A percentile compares a stretch with the other conserved stretches of the same genome.
phyloP scores from a whole-genome alignment of 2,113 vertebrate species.

The Podocnemis expansa region DNA sequence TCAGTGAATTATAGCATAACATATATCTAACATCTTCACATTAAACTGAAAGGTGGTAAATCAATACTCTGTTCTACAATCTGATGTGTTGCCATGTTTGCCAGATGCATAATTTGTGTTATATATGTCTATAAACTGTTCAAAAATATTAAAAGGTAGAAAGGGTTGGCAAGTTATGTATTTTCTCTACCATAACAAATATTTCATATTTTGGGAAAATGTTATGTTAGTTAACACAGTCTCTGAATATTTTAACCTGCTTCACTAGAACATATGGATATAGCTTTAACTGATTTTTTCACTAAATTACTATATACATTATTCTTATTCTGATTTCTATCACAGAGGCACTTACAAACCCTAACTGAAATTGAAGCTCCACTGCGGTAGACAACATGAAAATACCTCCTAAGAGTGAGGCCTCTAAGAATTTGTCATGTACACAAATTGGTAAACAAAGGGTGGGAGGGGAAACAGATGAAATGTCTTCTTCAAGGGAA shows the following conservation, averaged over 20 bases:
- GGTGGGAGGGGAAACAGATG: background rate
- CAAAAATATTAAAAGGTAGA: background rate
- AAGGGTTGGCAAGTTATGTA: background rate
- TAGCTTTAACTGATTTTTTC: background rate
- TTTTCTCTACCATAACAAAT: background rate
- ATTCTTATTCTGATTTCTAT: background rate
- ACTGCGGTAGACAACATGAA: background rate
- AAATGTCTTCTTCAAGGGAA: background rate
- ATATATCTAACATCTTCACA: background rate
- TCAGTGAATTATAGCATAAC: background rate
- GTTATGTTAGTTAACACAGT: background rate
- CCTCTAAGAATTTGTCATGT: background rate
- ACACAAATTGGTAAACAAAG: background rate
- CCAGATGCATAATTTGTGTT: background rate
- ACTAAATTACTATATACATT: background rate
- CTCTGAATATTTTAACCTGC: background rate
- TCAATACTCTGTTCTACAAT: background rate
- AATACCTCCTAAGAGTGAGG: background rate
- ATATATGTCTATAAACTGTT: background rate
- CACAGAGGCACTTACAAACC: background rate
- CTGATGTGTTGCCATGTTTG: background rate
- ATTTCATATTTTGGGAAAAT: background rate
- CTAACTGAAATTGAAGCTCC: background rate
- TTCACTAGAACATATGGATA: background rate
- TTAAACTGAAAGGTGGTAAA: background rate